Evolutionary conservation across 2,797 vertebrate genomes (phyloP), one percentile per base, ranked within the genome.

Genomic region (Limnodromus scolopaceus): DNA sequence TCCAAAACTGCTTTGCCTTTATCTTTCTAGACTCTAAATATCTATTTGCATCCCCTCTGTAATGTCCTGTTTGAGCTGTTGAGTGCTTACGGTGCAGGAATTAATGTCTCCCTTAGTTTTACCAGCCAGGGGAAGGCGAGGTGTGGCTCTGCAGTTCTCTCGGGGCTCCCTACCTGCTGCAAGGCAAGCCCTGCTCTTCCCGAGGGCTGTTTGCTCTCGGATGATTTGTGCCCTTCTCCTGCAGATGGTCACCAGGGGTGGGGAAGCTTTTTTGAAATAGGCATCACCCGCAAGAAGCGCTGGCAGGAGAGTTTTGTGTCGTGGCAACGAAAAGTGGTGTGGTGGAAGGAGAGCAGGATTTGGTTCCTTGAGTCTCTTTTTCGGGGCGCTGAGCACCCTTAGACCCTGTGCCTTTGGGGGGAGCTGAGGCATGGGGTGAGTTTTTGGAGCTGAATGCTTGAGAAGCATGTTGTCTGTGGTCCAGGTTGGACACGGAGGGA

Each of bases 151-250:
- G 80, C 68, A 2, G 30, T 5, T 53, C 1, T 4, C 39, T 14
- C 6, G 0, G 45, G 45, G 78, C 23, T 38, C 32, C 3, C 53
- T 19, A 4, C 13, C 45, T 4, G 0, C 30, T 19, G 27, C 14
- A 6, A 2, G 24, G 10, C 3, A 2, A 41, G 43, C 34, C 39
- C 54, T 10, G 20, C 12, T 20, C 23, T 9, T 10, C 57, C 27
- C 1, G 0, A 5, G n/a, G 22, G 25, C 24, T 11, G 4, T 23
- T 49, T 10, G 64, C 28, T 39, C 55, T 16, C 10, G 0, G n/a
- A 1, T 5, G 8, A 2, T 19, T 20, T 7, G 16, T 20, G 16
- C 6, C 27, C 18, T 19, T 20, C 27, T 55, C 36, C 28, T 6
- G 27, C 1, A 20, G 22, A 0, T 6, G 58, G 18, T 32, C 18